Evolutionary conservation across 2,113 vertebrate species (phyloP).

Genomic region (Siniperca knerii): DNA sequence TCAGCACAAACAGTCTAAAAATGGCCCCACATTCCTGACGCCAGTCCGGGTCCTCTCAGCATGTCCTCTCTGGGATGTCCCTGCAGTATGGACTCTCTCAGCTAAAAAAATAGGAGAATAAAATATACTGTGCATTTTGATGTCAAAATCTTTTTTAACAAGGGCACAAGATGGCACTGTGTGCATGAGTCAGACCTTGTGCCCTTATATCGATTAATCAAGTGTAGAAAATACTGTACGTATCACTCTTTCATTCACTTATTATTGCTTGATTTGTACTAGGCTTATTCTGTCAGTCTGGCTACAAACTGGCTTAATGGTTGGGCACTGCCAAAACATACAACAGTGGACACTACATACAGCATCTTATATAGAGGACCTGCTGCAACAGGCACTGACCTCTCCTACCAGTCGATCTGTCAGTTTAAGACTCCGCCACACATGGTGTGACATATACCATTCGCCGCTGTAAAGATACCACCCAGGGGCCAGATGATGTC

Average conservation of each 20-base stretch:
- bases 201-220: background rate
- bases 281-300: background rate
- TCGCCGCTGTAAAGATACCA: slow-evolving; percentile 36
- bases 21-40: slow-evolving; percentile 68
- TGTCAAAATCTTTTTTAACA: background rate
- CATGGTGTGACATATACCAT: slow-evolving; percentile 46
- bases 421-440: slow-evolving; percentile 30
- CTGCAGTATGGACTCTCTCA: background rate
- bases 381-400: slow-evolving; percentile 32
- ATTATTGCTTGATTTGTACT: background rate
- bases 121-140: background rate
- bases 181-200: background rate
- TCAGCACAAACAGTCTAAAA: slow-evolving; percentile 74
- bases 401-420: slow-evolving; percentile 30
- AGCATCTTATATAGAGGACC: slow-evolving; percentile 13
- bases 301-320: background rate
- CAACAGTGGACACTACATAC: slow-evolving; percentile 3
- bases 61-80: slow-evolving; percentile 45
- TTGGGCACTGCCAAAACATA: background rate
- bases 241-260: background rate
- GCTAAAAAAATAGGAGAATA: background rate
- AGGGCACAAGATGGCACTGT: slow-evolving; percentile 6
- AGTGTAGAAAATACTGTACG: background rate
- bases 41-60: slow-evolving; percentile 7
- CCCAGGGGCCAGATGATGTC: slow-evolving; percentile 63